Base-by-base conservation (phyloP, 2,113 vertebrate species). In the Alethe diademata region DNA sequence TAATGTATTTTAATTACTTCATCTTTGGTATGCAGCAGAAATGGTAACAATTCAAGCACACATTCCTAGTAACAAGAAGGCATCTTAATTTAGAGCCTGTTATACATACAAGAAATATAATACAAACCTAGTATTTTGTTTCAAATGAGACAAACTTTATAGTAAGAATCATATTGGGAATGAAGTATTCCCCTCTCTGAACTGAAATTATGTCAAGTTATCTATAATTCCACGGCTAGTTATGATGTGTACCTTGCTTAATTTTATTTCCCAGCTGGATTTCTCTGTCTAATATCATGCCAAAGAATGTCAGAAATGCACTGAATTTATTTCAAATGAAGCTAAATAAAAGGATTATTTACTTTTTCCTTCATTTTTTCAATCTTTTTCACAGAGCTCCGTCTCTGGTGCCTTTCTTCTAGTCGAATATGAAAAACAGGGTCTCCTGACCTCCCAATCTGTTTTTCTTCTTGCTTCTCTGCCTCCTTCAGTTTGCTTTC, bases 331-430 rank as follows among this genome's bases (percentile, higher is more conserved):
- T 92, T 89, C 53, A 81, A 71, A 74, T 38, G 47, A 97, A 95
- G 45, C 12, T 57, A 72, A 86, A 87, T 53, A 78, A 92, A 81
- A 87, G 25, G 62, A 42, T 38, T 88, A 40, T 85, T 92, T 98
- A 99, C 99, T 98, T 99, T 99, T 98, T 99, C 99, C 95, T 99
- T 99, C 99, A 99, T 99, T 97, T 99, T 99, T 97, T 99, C 99
- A 16, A 99, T 99, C 98, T 99, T 99, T 95, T 99, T 99, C 88
- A 99, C 99, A n/a, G 99, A 99, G 98, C 99, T 99, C 64, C 99
- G 98, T 61, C 99, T 98, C 96, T 98, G 99, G 95, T 99, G 98
- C 92, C 98, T 98, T 67, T 99, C 99, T 96, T 99, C 99, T 58
- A 99, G 98, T 45, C 99, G 98, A 87, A 99, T 98, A 72, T 98